Evolutionary conservation across 2,113 vertebrate genomes (phyloP), one percentile per base, ranked within the genome.

Genomic region (Mionectes macconnelli): DNA sequence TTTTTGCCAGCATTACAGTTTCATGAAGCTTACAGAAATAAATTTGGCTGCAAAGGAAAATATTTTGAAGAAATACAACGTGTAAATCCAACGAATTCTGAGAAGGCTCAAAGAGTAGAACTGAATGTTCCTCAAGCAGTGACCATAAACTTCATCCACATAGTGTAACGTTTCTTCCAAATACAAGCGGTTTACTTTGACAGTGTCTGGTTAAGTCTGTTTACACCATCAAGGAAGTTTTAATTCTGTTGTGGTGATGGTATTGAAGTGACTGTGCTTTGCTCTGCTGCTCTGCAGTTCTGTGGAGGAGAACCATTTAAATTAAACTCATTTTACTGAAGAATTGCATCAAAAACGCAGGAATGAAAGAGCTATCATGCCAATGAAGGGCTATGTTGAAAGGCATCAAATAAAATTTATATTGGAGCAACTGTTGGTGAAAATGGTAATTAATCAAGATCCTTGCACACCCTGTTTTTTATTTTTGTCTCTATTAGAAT

Each of bases 361-460:
- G 23, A 59, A 33, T 60, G 35, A 57, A 69, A 66, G 59, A 76
- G 72, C 23, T 33, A 6, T 40, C 4, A 3, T 53, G 16, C 31
- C 93, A 52, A 66, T 87, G 63, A 72, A 87, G 74, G n/a, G 33
- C 23, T 86, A 1, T 25, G 25, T 84, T 85, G 89, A 81, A 84
- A 86, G 56, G 33, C 23, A 94, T 60, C 42, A 31, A 89, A 44
- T 40, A 47, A 67, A 95, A 85, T 94, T 95, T 93, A 57, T 87
- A 67, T 78, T 81, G 76, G 28, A 92, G 62, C 49, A 79, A 21
- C 21, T 86, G 25, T 82, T 74, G 89, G 78, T 94, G 69, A 35
- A 93, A 90, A 59, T 7, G 44, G 72, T 92, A 87, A 95, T 96
- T 72, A 84, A 93, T 94, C 72, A 86, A 82, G 53, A 68, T 44